Conservation (phyloP, 2,888 invertebrate genomes). For the Neoscelio sp. region DNA sequence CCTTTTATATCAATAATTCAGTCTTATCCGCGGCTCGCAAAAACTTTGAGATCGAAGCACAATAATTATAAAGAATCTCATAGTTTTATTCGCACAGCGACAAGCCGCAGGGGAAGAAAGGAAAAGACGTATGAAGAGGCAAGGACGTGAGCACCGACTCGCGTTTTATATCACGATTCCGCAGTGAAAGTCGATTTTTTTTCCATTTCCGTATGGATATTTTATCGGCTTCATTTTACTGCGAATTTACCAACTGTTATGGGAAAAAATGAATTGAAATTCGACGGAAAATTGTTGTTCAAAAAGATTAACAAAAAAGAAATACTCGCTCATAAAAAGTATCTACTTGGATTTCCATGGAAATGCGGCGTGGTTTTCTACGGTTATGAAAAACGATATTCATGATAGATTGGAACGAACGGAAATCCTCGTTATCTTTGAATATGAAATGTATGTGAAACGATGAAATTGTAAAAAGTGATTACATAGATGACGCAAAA, state of each 20-base stretch:
- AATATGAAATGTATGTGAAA: too few species aligned
- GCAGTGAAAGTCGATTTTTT: slow-evolving; percentile 45
- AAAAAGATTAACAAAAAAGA: too few species aligned
- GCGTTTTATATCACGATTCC: slow-evolving; percentile 43
- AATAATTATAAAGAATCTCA: slow-evolving; percentile 49
- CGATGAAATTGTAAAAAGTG: too few species aligned
- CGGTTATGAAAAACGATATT: too few species aligned
- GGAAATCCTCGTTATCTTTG: too few species aligned
- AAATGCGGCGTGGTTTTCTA: too few species aligned
- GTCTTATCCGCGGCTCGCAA: neutral
- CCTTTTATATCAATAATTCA: neutral
- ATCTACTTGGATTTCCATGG: too few species aligned
- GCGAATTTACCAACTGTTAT: slow-evolving; percentile 14
- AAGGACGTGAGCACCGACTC: slow-evolving; percentile 38
- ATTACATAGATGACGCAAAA: too few species aligned
- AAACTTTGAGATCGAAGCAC: slow-evolving; percentile 17
- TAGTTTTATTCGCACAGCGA: slow-evolving; percentile 17
- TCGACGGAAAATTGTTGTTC: too few species aligned
- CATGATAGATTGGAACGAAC: too few species aligned
- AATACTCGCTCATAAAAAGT: too few species aligned
- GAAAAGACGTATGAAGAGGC: slow-evolving; percentile 20
- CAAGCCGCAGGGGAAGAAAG: slow-evolving; percentile 40
- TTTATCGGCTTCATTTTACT: slow-evolving; percentile 25
- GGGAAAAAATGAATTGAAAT: neutral
- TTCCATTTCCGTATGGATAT: slow-evolving; percentile 22